Conservation (phyloP, 2,888 invertebrate species). For the Mechanitis messenoides region DNA sequence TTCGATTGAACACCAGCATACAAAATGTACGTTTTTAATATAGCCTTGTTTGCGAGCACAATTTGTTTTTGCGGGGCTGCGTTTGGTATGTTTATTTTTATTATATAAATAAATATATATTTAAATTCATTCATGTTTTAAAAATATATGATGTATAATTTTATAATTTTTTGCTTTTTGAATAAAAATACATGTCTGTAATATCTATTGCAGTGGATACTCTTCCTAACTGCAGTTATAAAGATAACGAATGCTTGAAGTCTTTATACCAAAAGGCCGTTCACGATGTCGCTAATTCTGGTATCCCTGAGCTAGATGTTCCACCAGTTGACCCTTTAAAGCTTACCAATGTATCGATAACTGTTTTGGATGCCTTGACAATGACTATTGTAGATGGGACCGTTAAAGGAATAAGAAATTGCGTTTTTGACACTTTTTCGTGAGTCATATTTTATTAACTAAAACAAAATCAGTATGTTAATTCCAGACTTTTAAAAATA, state of each 20-base stretch:
- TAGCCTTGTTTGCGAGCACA: conserved; percentile 10
- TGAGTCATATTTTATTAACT: conserved; percentile 16
- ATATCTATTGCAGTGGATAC: conserved; percentile 14
- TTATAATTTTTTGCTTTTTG: too few species aligned
- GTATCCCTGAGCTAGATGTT: conserved; percentile 12
- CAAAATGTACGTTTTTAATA: conserved; percentile 23
- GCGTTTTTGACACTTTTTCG: conserved; percentile 14
- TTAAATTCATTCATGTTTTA: too few species aligned
- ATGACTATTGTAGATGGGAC: conserved; percentile 18
- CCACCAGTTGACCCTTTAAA: conserved; percentile 21
- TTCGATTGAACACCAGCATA: conserved; percentile 11
- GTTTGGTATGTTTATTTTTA: conserved; percentile 21
- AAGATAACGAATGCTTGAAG: conserved; percentile 20
- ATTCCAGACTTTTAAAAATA: too few species aligned
- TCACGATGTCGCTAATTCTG: conserved; percentile 6
- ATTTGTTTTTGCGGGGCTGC: conserved; percentile 19
- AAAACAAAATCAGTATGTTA: too few species aligned
- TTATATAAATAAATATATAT: conserved; percentile 4
- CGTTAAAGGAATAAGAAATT: conserved; percentile 17
- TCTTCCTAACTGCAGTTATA: conserved; percentile 19
- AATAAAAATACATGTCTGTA: neutral
- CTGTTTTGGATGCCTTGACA: conserved; percentile 13
- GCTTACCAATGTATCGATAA: conserved; percentile 13
- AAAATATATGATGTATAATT: too few species aligned
- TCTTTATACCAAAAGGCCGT: conserved; percentile 14